Evolutionary conservation across 2,113 vertebrate species (phyloP).

Genomic region (Balaeniceps rex): DNA sequence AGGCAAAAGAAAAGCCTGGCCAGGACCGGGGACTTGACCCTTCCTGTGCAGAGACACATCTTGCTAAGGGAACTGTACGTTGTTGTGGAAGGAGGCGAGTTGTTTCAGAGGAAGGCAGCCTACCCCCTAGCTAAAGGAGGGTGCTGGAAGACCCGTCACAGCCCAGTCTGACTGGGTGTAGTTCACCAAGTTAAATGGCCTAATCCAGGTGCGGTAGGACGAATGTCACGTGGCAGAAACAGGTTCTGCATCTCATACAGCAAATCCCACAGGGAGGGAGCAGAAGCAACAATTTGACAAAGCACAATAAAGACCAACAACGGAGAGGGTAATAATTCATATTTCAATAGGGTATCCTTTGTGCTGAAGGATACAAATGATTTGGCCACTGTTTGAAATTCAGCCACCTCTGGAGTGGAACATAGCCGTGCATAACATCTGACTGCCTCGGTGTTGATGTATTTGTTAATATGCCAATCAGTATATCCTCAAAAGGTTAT

Average conservation of each 20-base stretch:
- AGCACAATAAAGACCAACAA: neutral
- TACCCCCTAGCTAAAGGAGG: neutral
- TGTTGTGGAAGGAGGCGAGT: neutral
- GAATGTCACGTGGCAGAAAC: neutral
- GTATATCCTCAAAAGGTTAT: constrained; percentile 9
- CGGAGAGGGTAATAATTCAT: neutral
- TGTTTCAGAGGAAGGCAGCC: neutral
- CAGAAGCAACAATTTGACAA: neutral
- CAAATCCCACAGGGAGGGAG: neutral
- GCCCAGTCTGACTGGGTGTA: neutral
- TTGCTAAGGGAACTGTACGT: neutral
- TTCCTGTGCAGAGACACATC: neutral
- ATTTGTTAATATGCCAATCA: constrained; percentile 21
- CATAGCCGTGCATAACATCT: neutral
- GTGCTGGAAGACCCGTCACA: neutral
- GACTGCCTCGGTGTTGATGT: neutral
- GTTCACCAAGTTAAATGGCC: neutral
- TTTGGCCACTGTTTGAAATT: neutral
- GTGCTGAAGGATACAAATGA: neutral
- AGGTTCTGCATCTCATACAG: neutral
- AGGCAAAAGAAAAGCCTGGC: neutral
- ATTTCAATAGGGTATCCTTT: neutral
- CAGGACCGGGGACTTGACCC: neutral
- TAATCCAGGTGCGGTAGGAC: neutral
- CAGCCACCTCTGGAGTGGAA: neutral